Conservation (phyloP, 2,888 invertebrate genomes). For the Ochropleura leucogaster region DNA sequence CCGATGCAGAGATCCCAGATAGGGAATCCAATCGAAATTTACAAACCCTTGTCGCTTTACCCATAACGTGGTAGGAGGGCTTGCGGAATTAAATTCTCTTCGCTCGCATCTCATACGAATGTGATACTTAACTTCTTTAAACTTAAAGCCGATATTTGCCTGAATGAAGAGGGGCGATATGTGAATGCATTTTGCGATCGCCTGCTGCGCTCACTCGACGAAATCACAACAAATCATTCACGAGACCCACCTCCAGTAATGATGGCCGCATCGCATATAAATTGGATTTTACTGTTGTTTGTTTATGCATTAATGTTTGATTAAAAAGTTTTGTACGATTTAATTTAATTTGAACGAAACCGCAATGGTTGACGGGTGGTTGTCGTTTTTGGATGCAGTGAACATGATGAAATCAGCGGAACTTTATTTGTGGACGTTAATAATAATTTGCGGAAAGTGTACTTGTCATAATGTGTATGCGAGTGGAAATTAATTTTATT, state of each 20-base stretch:
- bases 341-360: constrained; percentile 61
- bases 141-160: constrained; percentile 73
- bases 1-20: constrained; percentile 87
- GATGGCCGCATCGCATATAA: constrained; percentile 87
- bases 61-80: constrained; percentile 89
- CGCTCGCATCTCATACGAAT: constrained; percentile 68
- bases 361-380: constrained; percentile 36
- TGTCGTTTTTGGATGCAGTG: constrained; percentile 37
- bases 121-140: constrained; percentile 67
- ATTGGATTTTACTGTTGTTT: constrained; percentile 83
- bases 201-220: constrained; percentile 88
- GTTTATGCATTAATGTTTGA: constrained; percentile 77
- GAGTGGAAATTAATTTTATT: not conserved
- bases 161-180: constrained; percentile 71
- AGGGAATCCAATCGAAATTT: constrained; percentile 88
- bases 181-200: constrained; percentile 87
- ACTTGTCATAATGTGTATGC: constrained; percentile 12
- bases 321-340: constrained; percentile 66
- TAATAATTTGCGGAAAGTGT: constrained; percentile 14
- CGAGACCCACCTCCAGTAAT: constrained; percentile 88
- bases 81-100: constrained; percentile 85
- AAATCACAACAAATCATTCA: constrained; percentile 90
- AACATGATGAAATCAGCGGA: constrained; percentile 41
- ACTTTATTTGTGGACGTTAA: constrained; percentile 20
- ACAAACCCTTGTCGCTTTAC: constrained; percentile 88